A percentile compares a stretch with the other conserved stretches of the same genome.
These are phyloP conservation scores for Tinamus major DNA, from an alignment of 2,797 vertebrate genomes.

Conservation along the genomic window DNA sequence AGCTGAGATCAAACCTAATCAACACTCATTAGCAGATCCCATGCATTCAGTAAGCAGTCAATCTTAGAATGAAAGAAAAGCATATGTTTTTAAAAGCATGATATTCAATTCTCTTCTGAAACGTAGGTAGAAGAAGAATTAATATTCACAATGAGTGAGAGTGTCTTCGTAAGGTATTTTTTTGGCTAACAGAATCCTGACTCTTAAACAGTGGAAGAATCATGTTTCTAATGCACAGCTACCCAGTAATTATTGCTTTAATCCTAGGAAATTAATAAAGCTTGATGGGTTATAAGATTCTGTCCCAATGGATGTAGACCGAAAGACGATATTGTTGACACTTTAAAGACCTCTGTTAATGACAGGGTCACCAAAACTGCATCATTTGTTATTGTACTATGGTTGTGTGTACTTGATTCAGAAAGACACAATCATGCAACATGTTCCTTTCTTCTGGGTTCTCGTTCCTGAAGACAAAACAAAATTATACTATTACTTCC, in stretches of 20 bases:
- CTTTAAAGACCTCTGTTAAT: conserved; percentile 51
- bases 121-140: background rate
- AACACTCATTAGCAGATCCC: conserved; percentile 4
- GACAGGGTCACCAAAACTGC: background rate
- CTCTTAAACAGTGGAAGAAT: background rate
- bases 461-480: background rate
- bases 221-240: background rate
- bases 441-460: background rate
- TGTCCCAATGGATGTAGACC: conserved; percentile 7
- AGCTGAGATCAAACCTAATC: conserved; percentile 3
- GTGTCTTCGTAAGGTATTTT: background rate
- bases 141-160: background rate
- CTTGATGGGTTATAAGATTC: conserved; percentile 47
- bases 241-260: conserved; percentile 33
- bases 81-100: background rate
- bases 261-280: conserved; percentile 54
- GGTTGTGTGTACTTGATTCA: background rate
- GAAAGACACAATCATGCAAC: background rate
- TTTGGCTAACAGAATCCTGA: background rate
- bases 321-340: conserved; percentile 27
- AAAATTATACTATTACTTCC: background rate
- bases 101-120: background rate
- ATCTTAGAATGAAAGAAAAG: background rate
- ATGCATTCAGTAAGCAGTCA: background rate
- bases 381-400: conserved; percentile 15